phyloP scores from a whole-genome alignment of 1,140 invertebrate species.

The fruit fly (Drosophila melanogaster) region Release_6_plus_ISO1_MT NT_037436.4:14642001-14642500 shows the following conservation, averaged over 20 bases:
- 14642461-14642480: slow-evolving; percentile 1
- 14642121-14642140: slow-evolving; percentile 67
- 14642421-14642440: slow-evolving; percentile 45
- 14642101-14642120: slow-evolving; percentile 13
- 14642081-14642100: slow-evolving; percentile 59
- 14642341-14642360: slow-evolving; percentile 51
- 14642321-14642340: slow-evolving; percentile 48
- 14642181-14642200: slow-evolving; percentile 77
- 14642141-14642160: slow-evolving; percentile 42
- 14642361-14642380: slow-evolving; percentile 68
- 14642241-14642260: slow-evolving; percentile 6
- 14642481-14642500: slow-evolving; percentile 1
- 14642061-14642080: slow-evolving; percentile 75
- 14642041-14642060: slow-evolving; percentile 60
- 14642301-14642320: slow-evolving; percentile 61
- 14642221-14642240: slow-evolving; percentile 24
- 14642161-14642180: slow-evolving; percentile 48
- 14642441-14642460: slow-evolving; percentile 38
- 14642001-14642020: slow-evolving; percentile 75
- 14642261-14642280: slow-evolving; percentile 58
- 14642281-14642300: slow-evolving; percentile 79
- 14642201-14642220: slow-evolving; percentile 40
- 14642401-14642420: slow-evolving; percentile 68
- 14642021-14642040: slow-evolving; percentile 62
- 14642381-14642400: slow-evolving; percentile 75